These are phyloP conservation scores for Carcharodon carcharias DNA, from an alignment of 2,797 vertebrate species.

Conservation along the genomic window DNA sequence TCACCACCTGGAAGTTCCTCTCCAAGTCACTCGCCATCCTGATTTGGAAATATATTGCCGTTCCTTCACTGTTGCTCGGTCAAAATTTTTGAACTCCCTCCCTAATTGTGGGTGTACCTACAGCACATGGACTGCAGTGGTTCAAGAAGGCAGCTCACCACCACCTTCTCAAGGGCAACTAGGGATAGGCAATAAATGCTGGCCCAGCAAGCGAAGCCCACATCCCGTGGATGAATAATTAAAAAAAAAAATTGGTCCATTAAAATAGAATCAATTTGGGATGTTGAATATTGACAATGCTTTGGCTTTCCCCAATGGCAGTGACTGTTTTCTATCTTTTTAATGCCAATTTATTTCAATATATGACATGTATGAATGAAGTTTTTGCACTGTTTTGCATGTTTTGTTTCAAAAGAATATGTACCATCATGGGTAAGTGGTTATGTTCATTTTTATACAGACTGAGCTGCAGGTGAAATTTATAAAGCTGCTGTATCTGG, in stretches of 20 bases:
- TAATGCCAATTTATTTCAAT: not conserved
- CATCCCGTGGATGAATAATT: too few relatives aligned
- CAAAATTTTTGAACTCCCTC: too few relatives aligned
- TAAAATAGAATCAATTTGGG: not conserved
- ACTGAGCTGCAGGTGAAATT: slow-evolving; percentile 36
- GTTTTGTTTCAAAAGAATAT: not conserved
- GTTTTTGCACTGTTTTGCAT: not conserved
- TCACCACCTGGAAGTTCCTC: too few relatives aligned
- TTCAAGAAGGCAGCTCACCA: too few relatives aligned
- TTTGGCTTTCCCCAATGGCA: not conserved
- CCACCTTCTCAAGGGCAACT: too few relatives aligned
- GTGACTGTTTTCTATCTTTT: not conserved
- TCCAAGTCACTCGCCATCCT: too few relatives aligned
- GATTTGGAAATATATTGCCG: too few relatives aligned
- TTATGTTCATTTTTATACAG: slow-evolving; percentile 19
- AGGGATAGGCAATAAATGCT: too few relatives aligned
- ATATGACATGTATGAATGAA: not conserved
- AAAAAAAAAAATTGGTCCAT: not conserved
- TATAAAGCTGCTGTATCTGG: slow-evolving; percentile 38
- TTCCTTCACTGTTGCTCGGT: too few relatives aligned
- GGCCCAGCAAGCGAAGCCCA: too few relatives aligned
- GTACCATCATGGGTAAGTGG: not conserved
- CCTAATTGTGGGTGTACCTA: too few relatives aligned
- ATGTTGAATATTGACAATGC: not conserved
- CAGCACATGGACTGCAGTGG: too few relatives aligned